These are phyloP conservation scores for Spisula subtruncata DNA, from an alignment of 2,888 invertebrate genomes.

Conservation along the genomic window DNA sequence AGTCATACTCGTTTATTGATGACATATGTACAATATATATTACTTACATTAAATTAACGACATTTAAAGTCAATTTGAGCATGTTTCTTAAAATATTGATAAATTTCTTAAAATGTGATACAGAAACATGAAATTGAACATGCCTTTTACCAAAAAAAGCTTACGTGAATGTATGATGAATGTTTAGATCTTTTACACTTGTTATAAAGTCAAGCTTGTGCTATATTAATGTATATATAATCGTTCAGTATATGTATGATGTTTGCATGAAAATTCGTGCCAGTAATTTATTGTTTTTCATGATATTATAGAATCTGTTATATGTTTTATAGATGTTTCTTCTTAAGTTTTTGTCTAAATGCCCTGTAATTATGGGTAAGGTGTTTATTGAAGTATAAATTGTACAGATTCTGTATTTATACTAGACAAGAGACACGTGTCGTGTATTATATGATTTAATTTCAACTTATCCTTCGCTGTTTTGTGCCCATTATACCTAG, in stretches of 20 bases:
- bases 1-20: not conserved
- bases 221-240: not conserved
- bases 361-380: too few species aligned
- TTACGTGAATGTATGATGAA: not conserved
- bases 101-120: not conserved
- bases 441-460: not conserved
- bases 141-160: not conserved
- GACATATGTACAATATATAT: too few species aligned
- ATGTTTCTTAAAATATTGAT: not conserved
- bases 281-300: conserved; percentile 7
- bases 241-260: not conserved
- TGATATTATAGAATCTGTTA: not conserved
- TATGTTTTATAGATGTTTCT: not conserved
- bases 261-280: not conserved
- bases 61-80: not conserved
- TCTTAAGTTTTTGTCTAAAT: too few species aligned
- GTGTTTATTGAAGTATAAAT: not conserved
- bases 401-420: not conserved
- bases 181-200: not conserved
- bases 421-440: not conserved
- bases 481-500: too few species aligned
- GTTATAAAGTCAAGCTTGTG: not conserved
- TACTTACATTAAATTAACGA: not conserved
- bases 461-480: not conserved
- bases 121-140: not conserved